A percentile compares a stretch with the other conserved stretches of the same genome.
Conservation (phyloP, 2,888 invertebrate species). For the Platynereis dumerilii region DNA sequence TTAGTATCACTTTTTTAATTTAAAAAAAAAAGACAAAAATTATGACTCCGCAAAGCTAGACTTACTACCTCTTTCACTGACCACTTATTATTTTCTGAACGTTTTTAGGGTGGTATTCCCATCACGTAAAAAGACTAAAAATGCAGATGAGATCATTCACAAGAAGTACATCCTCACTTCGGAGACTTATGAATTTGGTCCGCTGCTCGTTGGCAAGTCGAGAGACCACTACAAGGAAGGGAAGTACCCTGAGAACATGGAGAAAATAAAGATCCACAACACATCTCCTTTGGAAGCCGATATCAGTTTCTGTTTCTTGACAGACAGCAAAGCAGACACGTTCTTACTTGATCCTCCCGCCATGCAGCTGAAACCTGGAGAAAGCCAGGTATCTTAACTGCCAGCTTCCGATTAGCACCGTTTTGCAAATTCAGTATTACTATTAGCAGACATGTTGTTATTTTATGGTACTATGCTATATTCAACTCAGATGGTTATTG, state of each 20-base stretch:
- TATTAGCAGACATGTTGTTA: no score
- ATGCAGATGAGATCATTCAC: constrained; percentile 59
- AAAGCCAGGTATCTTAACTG: constrained; percentile 42
- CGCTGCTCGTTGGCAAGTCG: constrained; percentile 61
- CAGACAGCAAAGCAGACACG: constrained; percentile 61
- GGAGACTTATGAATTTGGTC: constrained; percentile 63
- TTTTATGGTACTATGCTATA: no score
- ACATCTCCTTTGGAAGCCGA: constrained; percentile 62
- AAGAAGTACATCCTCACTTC: constrained; percentile 61
- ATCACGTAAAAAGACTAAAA: constrained; percentile 59
- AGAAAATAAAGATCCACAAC: constrained; percentile 58
- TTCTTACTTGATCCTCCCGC: constrained; percentile 62
- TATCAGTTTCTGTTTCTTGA: constrained; percentile 61
- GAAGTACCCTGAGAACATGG: constrained; percentile 62
- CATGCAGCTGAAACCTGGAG: constrained; percentile 61
- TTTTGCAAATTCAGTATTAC: no score
- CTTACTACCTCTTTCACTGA: no score
- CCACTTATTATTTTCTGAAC: no score
- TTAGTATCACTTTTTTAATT: no score
- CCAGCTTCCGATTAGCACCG: no score
- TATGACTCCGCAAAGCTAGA: no score
- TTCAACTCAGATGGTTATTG: no score
- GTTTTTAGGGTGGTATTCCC: constrained; percentile 60
- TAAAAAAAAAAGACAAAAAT: no score
- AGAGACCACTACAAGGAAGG: constrained; percentile 62